Percentiles rank a stretch among this genome's conserved stretches.
Conservation (phyloP, 1,140 invertebrate genomes). For the Procambarus clarkii region DNA sequence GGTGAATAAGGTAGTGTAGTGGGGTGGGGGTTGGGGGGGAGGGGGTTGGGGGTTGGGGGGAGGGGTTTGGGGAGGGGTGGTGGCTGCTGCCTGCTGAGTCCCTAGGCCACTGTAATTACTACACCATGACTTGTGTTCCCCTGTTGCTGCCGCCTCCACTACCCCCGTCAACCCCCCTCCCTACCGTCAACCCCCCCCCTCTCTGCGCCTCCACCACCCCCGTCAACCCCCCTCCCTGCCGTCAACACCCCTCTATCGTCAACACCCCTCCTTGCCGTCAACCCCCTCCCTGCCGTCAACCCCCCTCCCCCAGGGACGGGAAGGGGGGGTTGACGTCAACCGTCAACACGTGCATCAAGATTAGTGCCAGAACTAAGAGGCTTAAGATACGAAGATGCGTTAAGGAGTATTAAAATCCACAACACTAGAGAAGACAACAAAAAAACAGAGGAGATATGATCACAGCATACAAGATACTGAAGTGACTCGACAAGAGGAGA, state of each 20-base stretch:
- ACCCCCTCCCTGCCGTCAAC: too few relatives aligned
- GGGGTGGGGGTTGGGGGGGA: neutral
- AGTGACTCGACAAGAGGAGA: too few relatives aligned
- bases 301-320: too few relatives aligned
- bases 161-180: neutral
- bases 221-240: neutral
- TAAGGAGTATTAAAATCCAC: too few relatives aligned
- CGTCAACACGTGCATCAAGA: too few relatives aligned
- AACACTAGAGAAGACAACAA: too few relatives aligned
- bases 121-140: slow-evolving; percentile 24
- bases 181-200: slow-evolving; percentile 9
- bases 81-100: slow-evolving; percentile 6
- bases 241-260: neutral
- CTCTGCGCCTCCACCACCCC: neutral
- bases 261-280: too few relatives aligned
- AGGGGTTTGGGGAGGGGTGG: neutral
- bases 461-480: too few relatives aligned
- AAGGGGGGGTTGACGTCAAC: too few relatives aligned
- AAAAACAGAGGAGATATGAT: too few relatives aligned
- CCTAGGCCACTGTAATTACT: slow-evolving; percentile 18
- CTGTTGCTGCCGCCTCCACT: neutral
- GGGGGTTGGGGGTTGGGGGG: neutral
- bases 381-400: too few relatives aligned
- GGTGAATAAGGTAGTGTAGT: neutral
- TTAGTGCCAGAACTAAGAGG: too few relatives aligned